Conservation (phyloP, 2,888 invertebrate genomes). For the Diaphora mendica region DNA sequence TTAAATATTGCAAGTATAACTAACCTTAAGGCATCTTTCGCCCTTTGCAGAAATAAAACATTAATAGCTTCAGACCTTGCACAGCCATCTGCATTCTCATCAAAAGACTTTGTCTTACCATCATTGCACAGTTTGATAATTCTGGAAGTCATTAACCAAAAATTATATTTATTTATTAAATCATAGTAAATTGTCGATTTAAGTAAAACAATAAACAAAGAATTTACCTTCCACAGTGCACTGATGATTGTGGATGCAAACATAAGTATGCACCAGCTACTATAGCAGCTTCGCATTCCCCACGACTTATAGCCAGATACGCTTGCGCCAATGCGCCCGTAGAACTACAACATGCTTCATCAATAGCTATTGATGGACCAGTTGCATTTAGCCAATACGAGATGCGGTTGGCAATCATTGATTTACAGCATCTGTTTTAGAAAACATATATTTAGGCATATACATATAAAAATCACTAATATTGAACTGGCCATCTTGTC, state of each 20-base stretch:
- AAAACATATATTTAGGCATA: no score
- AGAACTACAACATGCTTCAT: constrained; percentile 55
- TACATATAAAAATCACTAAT: no score
- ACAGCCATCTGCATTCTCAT: constrained; percentile 90
- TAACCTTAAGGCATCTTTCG: constrained; percentile 84
- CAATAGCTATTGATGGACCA: constrained; percentile 60
- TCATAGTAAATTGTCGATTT: neutral
- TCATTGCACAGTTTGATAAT: constrained; percentile 87
- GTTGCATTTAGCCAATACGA: constrained; percentile 63
- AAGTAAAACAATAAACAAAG: neutral
- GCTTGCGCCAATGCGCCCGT: constrained; percentile 57
- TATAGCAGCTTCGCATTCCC: constrained; percentile 76
- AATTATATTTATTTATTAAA: neutral
- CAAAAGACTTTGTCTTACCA: constrained; percentile 94
- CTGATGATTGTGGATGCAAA: constrained; percentile 68
- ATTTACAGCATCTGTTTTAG: no score
- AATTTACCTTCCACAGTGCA: constrained; percentile 30
- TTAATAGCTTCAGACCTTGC: constrained; percentile 90
- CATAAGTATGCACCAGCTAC: constrained; percentile 79
- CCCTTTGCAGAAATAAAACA: constrained; percentile 89
- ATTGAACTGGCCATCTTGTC: no score
- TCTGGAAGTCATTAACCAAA: neutral
- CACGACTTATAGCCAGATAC: constrained; percentile 51
- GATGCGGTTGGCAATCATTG: constrained; percentile 65
- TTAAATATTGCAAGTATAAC: neutral